phyloP scores from a whole-genome alignment of 2,888 invertebrate genomes.

The Corbicula japonica region DNA sequence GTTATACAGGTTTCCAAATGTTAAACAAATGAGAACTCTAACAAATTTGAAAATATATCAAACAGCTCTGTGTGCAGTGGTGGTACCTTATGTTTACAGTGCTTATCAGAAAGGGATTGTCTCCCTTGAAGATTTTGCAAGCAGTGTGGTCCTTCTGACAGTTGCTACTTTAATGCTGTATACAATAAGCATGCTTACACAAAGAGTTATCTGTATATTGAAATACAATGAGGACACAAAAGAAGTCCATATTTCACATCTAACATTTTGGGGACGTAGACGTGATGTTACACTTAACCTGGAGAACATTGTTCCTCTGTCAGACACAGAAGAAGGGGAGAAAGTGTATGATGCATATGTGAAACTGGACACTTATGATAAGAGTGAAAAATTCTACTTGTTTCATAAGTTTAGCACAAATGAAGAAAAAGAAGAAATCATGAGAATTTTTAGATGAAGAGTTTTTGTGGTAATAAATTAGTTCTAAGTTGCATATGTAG shows the following conservation, averaged over 20 bases:
- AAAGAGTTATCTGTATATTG: slow-evolving; percentile 35
- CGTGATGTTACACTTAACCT: slow-evolving; percentile 30
- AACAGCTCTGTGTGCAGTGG: slow-evolving; percentile 4
- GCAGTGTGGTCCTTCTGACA: background rate
- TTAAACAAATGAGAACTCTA: background rate
- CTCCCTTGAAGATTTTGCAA: background rate
- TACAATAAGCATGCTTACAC: slow-evolving; percentile 23
- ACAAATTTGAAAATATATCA: slow-evolving; percentile 36
- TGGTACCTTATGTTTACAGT: background rate
- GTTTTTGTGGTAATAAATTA: background rate
- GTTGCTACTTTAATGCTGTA: slow-evolving; percentile 25
- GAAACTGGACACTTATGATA: slow-evolving; percentile 44
- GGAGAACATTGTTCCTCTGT: slow-evolving; percentile 41
- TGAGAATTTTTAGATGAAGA: slow-evolving; percentile 21
- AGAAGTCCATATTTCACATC: slow-evolving; percentile 47
- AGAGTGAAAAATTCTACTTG: slow-evolving; percentile 28
- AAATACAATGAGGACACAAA: slow-evolving; percentile 27
- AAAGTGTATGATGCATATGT: slow-evolving; percentile 17
- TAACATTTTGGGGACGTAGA: slow-evolving; percentile 48
- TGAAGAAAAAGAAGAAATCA: slow-evolving; percentile 23
- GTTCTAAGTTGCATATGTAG: no score
- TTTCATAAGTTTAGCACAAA: slow-evolving; percentile 17
- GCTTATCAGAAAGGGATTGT: background rate
- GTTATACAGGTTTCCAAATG: slow-evolving; percentile 3
- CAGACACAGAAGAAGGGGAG: slow-evolving; percentile 17